Conservation (phyloP, 2,113 vertebrate species). For the Microtus ochrogaster region DNA sequence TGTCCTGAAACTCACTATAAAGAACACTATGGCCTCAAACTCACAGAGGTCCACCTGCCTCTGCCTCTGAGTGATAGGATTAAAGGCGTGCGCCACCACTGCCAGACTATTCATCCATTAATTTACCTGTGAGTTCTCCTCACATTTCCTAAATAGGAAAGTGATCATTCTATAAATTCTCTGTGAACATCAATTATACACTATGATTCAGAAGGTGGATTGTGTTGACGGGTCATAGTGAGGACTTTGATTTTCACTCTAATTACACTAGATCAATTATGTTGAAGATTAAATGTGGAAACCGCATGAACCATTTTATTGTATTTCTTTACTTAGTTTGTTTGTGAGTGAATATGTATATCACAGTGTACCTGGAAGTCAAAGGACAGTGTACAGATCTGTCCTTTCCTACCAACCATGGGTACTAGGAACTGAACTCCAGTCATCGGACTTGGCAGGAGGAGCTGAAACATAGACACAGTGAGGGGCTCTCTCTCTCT, state of each 20-base stretch:
- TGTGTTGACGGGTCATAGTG: not conserved
- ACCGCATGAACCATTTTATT: not conserved
- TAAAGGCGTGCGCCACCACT: not conserved
- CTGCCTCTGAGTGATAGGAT: not conserved
- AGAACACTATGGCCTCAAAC: not conserved
- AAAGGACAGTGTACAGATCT: not conserved
- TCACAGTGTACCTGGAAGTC: not conserved
- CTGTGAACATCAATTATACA: not conserved
- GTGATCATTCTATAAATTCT: not conserved
- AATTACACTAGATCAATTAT: not conserved
- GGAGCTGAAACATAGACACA: not conserved
- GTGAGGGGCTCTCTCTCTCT: too few relatives aligned
- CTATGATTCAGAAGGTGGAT: not conserved
- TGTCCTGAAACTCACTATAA: not conserved
- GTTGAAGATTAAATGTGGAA: not conserved
- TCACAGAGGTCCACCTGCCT: not conserved
- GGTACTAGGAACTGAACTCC: not conserved
- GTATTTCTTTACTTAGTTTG: not conserved
- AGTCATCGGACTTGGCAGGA: not conserved
- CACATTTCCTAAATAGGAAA: not conserved
- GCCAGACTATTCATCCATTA: not conserved
- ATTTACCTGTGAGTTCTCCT: slow-evolving; percentile 17
- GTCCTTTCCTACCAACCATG: not conserved
- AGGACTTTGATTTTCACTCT: not conserved
- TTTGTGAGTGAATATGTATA: not conserved